These are phyloP conservation scores for Pterocles gutturalis DNA, from an alignment of 2,113 vertebrate species.

Conservation along the genomic window DNA sequence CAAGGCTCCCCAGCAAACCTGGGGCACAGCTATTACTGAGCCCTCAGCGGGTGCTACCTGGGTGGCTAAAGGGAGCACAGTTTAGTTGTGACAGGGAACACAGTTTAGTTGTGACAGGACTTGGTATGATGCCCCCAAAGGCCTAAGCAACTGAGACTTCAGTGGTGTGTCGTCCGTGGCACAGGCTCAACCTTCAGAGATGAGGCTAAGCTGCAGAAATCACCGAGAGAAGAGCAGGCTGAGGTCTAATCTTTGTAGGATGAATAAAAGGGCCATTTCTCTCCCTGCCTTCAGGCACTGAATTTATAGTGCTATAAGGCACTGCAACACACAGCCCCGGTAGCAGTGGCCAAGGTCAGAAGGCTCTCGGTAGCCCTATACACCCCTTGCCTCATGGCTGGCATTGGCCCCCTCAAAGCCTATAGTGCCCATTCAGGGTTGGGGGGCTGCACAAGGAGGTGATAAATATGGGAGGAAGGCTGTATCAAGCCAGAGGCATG, in stretches of 20 bases:
- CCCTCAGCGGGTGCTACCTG: not conserved
- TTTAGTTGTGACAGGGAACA: not conserved
- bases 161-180: not conserved
- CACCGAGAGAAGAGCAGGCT: not conserved
- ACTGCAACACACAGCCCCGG: not conserved
- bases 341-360: fast-evolving
- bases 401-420: not conserved
- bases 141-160: not conserved
- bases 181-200: not conserved
- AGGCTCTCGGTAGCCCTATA: not conserved
- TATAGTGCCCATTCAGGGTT: fast-evolving
- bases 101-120: not conserved
- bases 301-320: not conserved
- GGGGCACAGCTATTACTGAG: not conserved
- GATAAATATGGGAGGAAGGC: fast-evolving
- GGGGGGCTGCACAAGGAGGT: not conserved
- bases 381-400: not conserved
- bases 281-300: not conserved
- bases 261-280: not conserved
- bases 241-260: not conserved
- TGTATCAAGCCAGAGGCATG: not conserved
- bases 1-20: not conserved
- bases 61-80: not conserved
- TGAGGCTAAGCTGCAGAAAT: not conserved
- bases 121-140: no score